Evolutionary conservation across 2,888 invertebrate species (phyloP).

Genomic region (Conchocele bisecta): DNA sequence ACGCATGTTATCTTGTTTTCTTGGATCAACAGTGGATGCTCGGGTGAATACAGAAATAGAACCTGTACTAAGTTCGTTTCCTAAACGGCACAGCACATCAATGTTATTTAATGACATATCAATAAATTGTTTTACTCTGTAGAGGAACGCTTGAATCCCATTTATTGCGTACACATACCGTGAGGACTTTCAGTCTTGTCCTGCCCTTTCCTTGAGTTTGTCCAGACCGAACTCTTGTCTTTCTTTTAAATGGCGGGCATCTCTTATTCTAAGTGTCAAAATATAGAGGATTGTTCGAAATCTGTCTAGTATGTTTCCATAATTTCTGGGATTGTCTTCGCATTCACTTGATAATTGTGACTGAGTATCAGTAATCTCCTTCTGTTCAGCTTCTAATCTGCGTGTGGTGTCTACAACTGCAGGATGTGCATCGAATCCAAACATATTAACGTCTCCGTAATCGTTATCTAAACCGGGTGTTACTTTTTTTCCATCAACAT

Average conservation of each 20-base stretch:
- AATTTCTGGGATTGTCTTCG: background rate
- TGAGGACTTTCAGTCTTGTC: constrained; percentile 15
- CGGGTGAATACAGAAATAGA: background rate
- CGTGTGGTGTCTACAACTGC: background rate
- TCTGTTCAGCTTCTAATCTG: background rate
- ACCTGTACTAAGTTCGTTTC: background rate
- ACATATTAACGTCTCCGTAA: constrained; percentile 36
- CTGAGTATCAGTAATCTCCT: background rate
- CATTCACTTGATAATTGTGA: background rate
- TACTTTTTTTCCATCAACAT: constrained; percentile 32
- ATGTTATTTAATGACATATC: background rate
- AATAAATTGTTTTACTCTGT: constrained; percentile 4
- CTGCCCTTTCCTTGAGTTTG: constrained; percentile 27
- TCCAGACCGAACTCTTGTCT: constrained; percentile 27
- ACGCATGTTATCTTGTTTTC: background rate
- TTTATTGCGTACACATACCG: constrained; percentile 25
- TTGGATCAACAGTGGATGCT: background rate
- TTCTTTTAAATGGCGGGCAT: constrained; percentile 2
- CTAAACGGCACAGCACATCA: background rate
- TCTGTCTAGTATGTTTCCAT: background rate
- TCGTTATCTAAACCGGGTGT: constrained; percentile 14
- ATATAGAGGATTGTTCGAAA: background rate
- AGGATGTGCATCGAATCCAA: constrained; percentile 5
- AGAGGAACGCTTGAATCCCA: constrained; percentile 26
- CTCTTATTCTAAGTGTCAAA: constrained; percentile 2